A percentile compares a stretch with the other conserved stretches of the same genome.
These are phyloP conservation scores for Peromyscus aztecus DNA, from an alignment of 2,797 vertebrate species.

Conservation along the genomic window DNA sequence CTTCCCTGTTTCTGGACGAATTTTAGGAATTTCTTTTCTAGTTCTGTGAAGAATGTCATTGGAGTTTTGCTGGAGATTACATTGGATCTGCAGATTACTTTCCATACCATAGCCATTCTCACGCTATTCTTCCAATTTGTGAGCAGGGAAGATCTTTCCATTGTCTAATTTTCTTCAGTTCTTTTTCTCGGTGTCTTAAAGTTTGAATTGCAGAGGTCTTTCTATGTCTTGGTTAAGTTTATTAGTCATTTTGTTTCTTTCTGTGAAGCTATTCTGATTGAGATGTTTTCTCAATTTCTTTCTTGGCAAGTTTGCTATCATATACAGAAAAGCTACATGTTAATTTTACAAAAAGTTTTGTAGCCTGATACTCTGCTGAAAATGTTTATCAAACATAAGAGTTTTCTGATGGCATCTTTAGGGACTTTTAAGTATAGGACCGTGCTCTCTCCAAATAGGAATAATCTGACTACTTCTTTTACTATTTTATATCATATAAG, in stretches of 20 bases:
- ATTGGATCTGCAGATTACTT: background rate
- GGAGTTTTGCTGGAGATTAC: background rate
- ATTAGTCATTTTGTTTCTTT: background rate
- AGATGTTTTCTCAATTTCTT: background rate
- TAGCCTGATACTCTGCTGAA: background rate
- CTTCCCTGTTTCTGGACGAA: background rate
- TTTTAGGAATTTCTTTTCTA: background rate
- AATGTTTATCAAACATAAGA: background rate
- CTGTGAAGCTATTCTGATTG: background rate
- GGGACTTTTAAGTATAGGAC: background rate
- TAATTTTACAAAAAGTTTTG: background rate
- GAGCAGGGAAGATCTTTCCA: background rate
- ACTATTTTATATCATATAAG: background rate
- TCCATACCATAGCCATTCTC: too few relatives aligned
- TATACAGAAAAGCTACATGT: background rate
- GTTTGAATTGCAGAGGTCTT: background rate
- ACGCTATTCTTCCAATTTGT: background rate
- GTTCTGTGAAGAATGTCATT: background rate
- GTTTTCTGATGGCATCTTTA: background rate
- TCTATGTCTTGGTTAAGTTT: background rate
- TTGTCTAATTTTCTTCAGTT: background rate
- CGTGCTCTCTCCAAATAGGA: background rate
- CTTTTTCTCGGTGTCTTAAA: background rate
- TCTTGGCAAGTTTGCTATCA: background rate
- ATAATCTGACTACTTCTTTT: background rate